Base-by-base conservation (phyloP, 2,888 invertebrate species). In the Sinohyriopsis cumingii region DNA sequence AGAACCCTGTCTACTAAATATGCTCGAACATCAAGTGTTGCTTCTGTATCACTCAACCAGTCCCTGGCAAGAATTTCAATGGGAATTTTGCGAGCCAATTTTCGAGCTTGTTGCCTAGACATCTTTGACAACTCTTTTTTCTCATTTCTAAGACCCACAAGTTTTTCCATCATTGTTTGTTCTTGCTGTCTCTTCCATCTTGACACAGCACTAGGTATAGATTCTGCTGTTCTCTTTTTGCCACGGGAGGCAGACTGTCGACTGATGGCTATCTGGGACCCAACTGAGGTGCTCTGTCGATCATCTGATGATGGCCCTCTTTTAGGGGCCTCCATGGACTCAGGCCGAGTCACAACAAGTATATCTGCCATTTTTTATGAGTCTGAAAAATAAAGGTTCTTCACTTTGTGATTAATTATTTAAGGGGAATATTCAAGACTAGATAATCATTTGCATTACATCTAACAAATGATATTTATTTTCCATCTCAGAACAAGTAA, bases 1-100 rank as follows among this genome's bases (percentile, higher is more conserved):
- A 90, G 72, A 24, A 90, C 77, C 73, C 88, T 87, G 65, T 90
- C 89, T 15, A 90, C 87, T 54, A 90, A 74, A 76, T 84, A 89
- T 6, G 86, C 85, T 57, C 88, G 76, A 6, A 87, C 84, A 75
- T 90, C 89, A 3, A 87, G 83, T 3, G 88, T 87, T 2, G 86
- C 87, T 69, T 84, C 77, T 60, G 84, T 82, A 25, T 85, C 83
- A 68, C 83, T 85, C 54, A 89, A 72, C 89, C 89, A 90, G 53
- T 89, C 88, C 76, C 83, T 84, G 9, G 88, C 89, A 7, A 90
- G 74, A 53, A 89, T 33, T 75, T 90, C 89, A 53, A 87, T 84
- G 15, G 89, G 89, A 69, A 90, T 89, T 77, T 87, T 87, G 22
- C 88, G 79, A 19, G 86, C 87, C 25, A 89, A 73, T 71, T 82